These are phyloP conservation scores for Drosophila navojoa DNA, from an alignment of 1,140 invertebrate genomes.

Conservation along the genomic window DNA sequence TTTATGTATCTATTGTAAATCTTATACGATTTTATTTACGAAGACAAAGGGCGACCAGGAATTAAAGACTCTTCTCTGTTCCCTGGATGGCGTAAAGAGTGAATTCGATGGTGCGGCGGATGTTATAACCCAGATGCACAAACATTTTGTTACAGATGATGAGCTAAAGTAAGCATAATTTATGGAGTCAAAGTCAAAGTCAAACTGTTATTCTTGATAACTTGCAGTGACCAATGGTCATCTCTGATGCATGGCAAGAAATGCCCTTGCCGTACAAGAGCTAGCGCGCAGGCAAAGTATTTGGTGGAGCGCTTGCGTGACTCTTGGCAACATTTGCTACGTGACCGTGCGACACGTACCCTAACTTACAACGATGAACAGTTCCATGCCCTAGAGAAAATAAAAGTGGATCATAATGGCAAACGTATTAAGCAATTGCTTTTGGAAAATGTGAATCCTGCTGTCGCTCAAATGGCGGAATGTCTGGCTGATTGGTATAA, in stretches of 20 bases:
- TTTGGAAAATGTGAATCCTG: constrained; percentile 87
- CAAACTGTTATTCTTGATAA: background rate
- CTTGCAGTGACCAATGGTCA: constrained; percentile 88
- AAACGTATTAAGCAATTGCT: constrained; percentile 87
- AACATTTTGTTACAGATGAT: constrained; percentile 78
- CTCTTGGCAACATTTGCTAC: constrained; percentile 95
- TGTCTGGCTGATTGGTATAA: constrained; percentile 92
- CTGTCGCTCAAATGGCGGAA: constrained; percentile 88
- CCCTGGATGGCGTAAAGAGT: constrained; percentile 60
- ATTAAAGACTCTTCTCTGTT: constrained; percentile 53
- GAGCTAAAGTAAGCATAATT: constrained; percentile 60
- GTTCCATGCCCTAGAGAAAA: constrained; percentile 95
- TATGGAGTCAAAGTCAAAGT: background rate
- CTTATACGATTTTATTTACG: background rate
- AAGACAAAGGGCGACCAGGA: constrained; percentile 74
- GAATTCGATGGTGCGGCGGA: constrained; percentile 78
- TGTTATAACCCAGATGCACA: constrained; percentile 79
- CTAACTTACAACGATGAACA: constrained; percentile 97
- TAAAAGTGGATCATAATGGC: constrained; percentile 88
- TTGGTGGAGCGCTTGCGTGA: constrained; percentile 92
- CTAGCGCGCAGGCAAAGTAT: constrained; percentile 89
- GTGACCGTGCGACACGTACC: constrained; percentile 92
- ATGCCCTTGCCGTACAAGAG: constrained; percentile 88
- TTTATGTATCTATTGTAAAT: background rate
- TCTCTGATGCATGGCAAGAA: constrained; percentile 87